Base-by-base conservation (phyloP, 2,888 invertebrate genomes). In the Cyrtodaria siliqua region DNA sequence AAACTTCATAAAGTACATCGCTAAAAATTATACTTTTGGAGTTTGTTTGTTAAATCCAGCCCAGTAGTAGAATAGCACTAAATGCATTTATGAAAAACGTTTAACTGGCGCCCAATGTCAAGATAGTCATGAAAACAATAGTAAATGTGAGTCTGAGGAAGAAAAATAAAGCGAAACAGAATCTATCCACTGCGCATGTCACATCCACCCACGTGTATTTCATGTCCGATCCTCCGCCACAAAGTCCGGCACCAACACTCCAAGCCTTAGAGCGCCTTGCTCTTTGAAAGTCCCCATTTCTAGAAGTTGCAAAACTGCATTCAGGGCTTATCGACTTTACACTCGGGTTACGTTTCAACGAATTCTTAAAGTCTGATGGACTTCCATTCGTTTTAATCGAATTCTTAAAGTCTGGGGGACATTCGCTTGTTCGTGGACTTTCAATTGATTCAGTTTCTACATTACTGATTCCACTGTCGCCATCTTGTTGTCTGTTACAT, bases 261-360 rank as follows among this genome's bases (percentile, higher is more conserved):
- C 77, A 77, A 2, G 71, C 77, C 16, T 49, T 52, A 3, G 77
- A 63, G 9, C 29, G 27, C 9, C 59, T 40, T 23, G 52, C 62
- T 55, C 66, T 42, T 14, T 33, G 56, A 29, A 77, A 62, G 16
- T 77, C 71, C 33, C 67, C 71, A 24, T 62, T 77, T 40, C 77
- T 62, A 26, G 77, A 59, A 9, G 71, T 59, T 47, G 76, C 76
- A 53, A 77, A 77, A 63, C 77, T 77, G 26, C 64, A 57, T 44
- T 77, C 77, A 4, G 71, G 77, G 38, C 77, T 71, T 14, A 77
- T 68, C 20, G 71, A 56, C 49, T 77, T 77, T 29, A 77, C 49
- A 59, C 77, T 77, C 2, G 60, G 63, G 47, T 47, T 71, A 27
- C 77, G 61, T 23, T 63, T 68, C 24, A 77, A 53, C 12, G 71